Evolutionary conservation across 37 sponge, comb jelly and placozoan genomes (phyloP).

Genomic region (Aplysina aerophoba): DNA sequence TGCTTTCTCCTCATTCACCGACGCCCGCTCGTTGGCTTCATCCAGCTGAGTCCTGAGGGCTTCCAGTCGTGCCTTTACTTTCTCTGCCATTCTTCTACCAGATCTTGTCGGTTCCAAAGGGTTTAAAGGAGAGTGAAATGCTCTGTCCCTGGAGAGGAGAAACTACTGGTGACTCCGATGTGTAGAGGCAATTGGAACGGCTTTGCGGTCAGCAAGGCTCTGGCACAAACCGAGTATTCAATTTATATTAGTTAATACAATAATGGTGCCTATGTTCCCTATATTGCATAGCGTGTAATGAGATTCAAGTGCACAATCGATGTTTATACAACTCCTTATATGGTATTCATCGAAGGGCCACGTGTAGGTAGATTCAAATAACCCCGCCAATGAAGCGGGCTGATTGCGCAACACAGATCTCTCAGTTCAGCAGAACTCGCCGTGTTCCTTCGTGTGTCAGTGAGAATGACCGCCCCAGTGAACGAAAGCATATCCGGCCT

Average conservation of each 20-base stretch:
- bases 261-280: too few relatives aligned
- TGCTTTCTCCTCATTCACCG: constrained; percentile 26
- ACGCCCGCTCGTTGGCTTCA: constrained; percentile 44
- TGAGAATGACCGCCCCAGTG: background rate
- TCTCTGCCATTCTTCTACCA: constrained; percentile 22
- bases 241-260: too few relatives aligned
- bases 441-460: background rate
- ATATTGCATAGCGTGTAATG: too few relatives aligned
- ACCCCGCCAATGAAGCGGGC: too few relatives aligned
- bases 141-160: background rate
- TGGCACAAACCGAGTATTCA: too few relatives aligned
- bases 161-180: background rate
- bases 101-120: too few relatives aligned
- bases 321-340: too few relatives aligned
- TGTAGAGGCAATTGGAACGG: background rate
- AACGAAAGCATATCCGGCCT: background rate
- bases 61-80: constrained; percentile 70
- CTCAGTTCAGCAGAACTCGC: background rate
- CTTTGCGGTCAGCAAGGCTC: too few relatives aligned
- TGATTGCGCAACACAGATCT: background rate
- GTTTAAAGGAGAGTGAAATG: background rate
- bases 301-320: too few relatives aligned
- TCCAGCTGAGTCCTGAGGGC: constrained; percentile 62
- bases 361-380: too few relatives aligned
- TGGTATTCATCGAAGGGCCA: too few relatives aligned